Evolutionary conservation across 23 tunicate species (phyloP).

Genomic region (Styela clava): DNA sequence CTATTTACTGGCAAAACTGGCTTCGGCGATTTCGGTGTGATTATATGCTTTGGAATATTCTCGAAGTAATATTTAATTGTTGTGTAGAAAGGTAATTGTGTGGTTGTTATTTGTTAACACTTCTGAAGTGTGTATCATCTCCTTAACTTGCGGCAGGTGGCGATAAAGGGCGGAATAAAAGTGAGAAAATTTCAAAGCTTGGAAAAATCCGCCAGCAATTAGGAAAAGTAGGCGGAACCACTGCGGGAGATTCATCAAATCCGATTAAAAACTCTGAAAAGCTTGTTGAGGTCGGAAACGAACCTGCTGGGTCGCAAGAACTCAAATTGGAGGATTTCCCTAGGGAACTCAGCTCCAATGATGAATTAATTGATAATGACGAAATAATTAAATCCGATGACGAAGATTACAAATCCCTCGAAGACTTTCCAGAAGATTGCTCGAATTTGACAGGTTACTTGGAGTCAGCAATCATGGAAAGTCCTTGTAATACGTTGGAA

Average conservation of each 20-base stretch:
- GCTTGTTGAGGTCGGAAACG: background rate
- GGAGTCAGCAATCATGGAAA: conserved; percentile 22
- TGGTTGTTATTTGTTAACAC: too few relatives aligned
- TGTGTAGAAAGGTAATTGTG: too few relatives aligned
- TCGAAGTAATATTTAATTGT: too few relatives aligned
- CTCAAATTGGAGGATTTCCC: background rate
- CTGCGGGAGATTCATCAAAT: background rate
- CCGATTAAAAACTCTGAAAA: background rate
- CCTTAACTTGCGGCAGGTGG: conserved; percentile 28
- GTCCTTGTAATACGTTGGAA: conserved; percentile 22
- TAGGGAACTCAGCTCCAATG: background rate
- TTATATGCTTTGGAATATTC: too few relatives aligned
- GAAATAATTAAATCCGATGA: conserved; percentile 16
- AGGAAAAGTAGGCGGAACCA: background rate
- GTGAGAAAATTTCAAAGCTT: background rate
- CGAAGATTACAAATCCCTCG: conserved; percentile 3
- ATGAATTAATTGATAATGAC: background rate
- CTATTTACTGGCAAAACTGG: too few relatives aligned
- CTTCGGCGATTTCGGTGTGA: too few relatives aligned
- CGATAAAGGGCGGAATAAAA: conserved; percentile 27
- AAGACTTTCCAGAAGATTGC: background rate
- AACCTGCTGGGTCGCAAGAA: background rate
- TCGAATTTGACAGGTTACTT: conserved; percentile 25
- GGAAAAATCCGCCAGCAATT: conserved; percentile 8
- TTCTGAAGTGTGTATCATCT: too few relatives aligned